A percentile compares a stretch with the other conserved stretches of the same genome.
Evolutionary conservation across 2,797 vertebrate genomes (phyloP).

Genomic region (Rousettus madagascariensis): DNA sequence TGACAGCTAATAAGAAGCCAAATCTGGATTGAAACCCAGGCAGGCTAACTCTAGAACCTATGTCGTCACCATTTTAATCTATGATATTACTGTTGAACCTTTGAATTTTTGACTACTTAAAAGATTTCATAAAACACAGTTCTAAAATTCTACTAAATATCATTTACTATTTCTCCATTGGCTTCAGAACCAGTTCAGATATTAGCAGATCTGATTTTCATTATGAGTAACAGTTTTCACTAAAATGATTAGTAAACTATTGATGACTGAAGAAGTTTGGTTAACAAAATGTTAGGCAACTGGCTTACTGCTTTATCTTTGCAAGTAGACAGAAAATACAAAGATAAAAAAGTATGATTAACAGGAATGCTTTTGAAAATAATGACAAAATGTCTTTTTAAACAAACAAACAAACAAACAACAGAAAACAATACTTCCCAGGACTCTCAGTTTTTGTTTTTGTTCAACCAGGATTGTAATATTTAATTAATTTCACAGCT

Average conservation of each 20-base stretch:
- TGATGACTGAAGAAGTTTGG: not conserved
- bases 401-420: not conserved
- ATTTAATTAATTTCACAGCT: constrained; percentile 76
- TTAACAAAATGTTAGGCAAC: not conserved
- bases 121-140: not conserved
- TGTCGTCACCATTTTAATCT: not conserved
- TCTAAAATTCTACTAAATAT: not conserved
- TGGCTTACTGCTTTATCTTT: not conserved
- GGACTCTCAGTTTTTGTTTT: constrained; percentile 72
- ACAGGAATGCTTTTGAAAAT: constrained; percentile 14
- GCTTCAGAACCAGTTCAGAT: not conserved
- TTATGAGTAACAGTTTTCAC: not conserved
- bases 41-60: not conserved
- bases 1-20: not conserved
- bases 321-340: not conserved
- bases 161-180: not conserved
- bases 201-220: not conserved
- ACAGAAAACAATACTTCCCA: constrained; percentile 35
- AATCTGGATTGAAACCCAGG: not conserved
- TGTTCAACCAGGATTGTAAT: constrained; percentile 57
- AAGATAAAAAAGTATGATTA: not conserved
- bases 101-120: not conserved
- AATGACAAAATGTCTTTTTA: not conserved
- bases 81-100: not conserved
- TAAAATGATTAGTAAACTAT: not conserved